Base-by-base conservation (phyloP, 1,140 invertebrate species). In the Luehdorfia chinensis region DNA sequence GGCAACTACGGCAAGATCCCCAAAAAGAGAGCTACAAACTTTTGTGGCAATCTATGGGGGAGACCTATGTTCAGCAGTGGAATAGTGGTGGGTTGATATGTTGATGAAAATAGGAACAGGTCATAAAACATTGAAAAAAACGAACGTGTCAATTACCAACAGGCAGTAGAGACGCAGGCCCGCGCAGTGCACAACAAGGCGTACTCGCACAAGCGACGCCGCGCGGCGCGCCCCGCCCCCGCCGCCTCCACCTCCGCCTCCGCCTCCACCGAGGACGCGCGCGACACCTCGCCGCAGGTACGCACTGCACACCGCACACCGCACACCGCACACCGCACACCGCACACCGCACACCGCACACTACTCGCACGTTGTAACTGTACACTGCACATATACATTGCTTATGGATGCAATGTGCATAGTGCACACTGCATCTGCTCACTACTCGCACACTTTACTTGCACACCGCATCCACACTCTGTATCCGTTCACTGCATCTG, bases 241-340 rank as follows among this genome's bases (percentile, higher is more conserved):
- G 55, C 67, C 28, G 47, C 67, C 8, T 62, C 69, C 46, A 53
- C 58, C 13, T 66, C 72, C 47, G 55, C 55, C 9, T 64, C 73
- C 43, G 39, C 47, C 21, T 66, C 75, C 49, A 73, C 73, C 0
- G 75, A 80, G 51, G 76, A 78, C 0, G 60, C 73, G 1, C 27
- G 69, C 11, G 76, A 84, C 44, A 79, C 69, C 5, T 76, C 72
- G 43, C 75, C 78, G 12, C 78, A 83, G 73, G 78, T 79, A 66
- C 14, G 8, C 18, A 11, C n/a, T 4, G n/a, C 9, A 30, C 27
- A 11, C 27, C 2, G n/a, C 1, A 30, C 8, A 2, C 2, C 27
- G n/a, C n/a, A 30, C 27, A 19, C 16, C 8, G 14, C 8, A 18
- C 32, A 33, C 8, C 15, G 16, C n/a, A 2, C n/a, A 8, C n/a